These are phyloP conservation scores for Diabrotica undecimpunctata DNA, from an alignment of 1,140 invertebrate genomes.

Conservation along the genomic window DNA sequence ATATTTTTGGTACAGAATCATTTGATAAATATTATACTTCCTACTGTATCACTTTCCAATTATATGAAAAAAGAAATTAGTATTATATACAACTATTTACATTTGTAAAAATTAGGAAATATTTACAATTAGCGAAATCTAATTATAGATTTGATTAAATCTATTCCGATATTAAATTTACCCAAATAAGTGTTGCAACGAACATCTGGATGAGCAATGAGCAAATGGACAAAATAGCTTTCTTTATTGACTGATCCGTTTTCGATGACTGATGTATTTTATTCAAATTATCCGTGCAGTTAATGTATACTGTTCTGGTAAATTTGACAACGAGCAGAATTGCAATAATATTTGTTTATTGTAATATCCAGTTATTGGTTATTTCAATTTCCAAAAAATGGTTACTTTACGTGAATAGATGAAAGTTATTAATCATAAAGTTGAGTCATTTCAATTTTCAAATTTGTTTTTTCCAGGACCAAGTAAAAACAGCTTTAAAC, in stretches of 20 bases:
- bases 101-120: not conserved
- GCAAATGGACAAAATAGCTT: not conserved
- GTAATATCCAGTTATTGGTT: no score
- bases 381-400: no score
- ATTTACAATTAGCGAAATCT: conserved; percentile 4
- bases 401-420: no score
- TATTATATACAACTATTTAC: conserved; percentile 9
- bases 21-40: not conserved
- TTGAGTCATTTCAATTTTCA: no score
- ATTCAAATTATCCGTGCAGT: no score
- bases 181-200: not conserved
- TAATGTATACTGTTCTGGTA: no score
- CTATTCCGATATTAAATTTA: not conserved
- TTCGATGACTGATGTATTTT: no score
- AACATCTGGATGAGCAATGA: not conserved
- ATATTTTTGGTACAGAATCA: not conserved
- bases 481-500: no score
- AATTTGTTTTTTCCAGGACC: no score
- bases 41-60: not conserved
- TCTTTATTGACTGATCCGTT: not conserved
- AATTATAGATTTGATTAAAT: not conserved
- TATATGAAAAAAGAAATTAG: not conserved
- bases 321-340: no score
- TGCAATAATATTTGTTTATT: no score
- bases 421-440: no score